phyloP scores from a whole-genome alignment of 2,888 invertebrate species.

The Cantharis rufa region DNA sequence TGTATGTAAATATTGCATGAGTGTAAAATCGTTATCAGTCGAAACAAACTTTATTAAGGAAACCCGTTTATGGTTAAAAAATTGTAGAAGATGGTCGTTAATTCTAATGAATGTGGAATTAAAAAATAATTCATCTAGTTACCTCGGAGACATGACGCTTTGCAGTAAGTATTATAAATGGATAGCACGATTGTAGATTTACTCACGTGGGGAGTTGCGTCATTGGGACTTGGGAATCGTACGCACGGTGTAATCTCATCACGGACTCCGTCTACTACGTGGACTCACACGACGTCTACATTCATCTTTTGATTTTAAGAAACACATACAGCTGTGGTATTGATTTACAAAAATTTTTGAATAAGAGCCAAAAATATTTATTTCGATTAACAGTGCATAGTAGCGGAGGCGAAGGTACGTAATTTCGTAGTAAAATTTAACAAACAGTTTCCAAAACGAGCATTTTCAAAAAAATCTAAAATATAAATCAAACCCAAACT shows the following conservation, averaged over 20 bases:
- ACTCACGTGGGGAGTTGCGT: constrained; percentile 28
- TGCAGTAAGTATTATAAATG: constrained; percentile 25
- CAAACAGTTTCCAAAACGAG: not conserved
- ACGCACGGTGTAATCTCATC: constrained; percentile 15
- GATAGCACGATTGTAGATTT: constrained; percentile 15
- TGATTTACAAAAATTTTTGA: not conserved
- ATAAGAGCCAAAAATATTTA: not conserved
- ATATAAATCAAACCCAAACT: not conserved
- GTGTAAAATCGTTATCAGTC: not conserved
- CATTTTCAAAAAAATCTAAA: not conserved
- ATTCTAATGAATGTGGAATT: constrained; percentile 24
- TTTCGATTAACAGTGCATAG: not conserved
- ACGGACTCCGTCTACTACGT: constrained; percentile 5
- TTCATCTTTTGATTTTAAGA: constrained; percentile 23
- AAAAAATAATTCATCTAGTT: constrained; percentile 1
- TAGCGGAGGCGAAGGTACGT: not conserved
- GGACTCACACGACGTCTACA: constrained; percentile 14
- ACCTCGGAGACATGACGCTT: not conserved
- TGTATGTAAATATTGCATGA: not conserved
- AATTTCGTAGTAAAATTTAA: not conserved
- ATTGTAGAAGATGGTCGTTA: constrained; percentile 3
- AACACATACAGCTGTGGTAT: constrained; percentile 26
- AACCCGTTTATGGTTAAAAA: not conserved
- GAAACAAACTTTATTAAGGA: not conserved
- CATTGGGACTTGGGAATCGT: constrained; percentile 21